phyloP scores from a whole-genome alignment of 2,888 invertebrate genomes.

The Mantis religiosa region DNA sequence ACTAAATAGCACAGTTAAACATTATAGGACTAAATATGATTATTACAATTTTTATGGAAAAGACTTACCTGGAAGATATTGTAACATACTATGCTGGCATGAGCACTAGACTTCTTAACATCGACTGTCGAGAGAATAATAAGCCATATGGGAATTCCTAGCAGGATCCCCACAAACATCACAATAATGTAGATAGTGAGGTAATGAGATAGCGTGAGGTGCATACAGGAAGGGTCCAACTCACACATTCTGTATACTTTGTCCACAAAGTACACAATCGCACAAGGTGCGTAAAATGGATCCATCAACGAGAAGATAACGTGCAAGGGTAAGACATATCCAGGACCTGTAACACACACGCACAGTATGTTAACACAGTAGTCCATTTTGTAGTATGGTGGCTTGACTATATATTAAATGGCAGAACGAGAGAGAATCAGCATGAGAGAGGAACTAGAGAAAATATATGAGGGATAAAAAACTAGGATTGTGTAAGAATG shows the following conservation, averaged over 20 bases:
- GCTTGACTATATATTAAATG: too few relatives aligned
- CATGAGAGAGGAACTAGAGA: too few relatives aligned
- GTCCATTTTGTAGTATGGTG: too few relatives aligned
- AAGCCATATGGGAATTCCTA: conserved; percentile 67
- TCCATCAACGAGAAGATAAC: conserved; percentile 67
- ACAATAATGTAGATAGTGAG: conserved; percentile 67
- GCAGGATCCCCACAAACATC: conserved; percentile 57
- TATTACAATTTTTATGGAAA: too few relatives aligned
- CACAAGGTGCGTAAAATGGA: conserved; percentile 78
- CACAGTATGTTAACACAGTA: too few relatives aligned
- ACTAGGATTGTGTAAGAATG: too few relatives aligned
- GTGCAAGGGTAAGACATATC: conserved; percentile 66
- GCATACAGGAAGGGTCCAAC: conserved; percentile 62
- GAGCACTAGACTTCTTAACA: conserved; percentile 62
- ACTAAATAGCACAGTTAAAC: too few relatives aligned
- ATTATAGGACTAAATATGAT: too few relatives aligned
- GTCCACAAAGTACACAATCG: conserved; percentile 76
- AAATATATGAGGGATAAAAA: too few relatives aligned
- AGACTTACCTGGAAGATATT: conserved; percentile 47
- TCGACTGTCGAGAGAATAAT: conserved; percentile 61
- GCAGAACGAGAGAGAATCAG: too few relatives aligned
- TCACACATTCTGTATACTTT: conserved; percentile 70
- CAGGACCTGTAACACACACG: conserved; percentile 50
- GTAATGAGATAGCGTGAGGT: conserved; percentile 62
- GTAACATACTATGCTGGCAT: conserved; percentile 51